phyloP scores from a whole-genome alignment of 2,113 vertebrate genomes.

The Datnioides undecimradiatus region DNA sequence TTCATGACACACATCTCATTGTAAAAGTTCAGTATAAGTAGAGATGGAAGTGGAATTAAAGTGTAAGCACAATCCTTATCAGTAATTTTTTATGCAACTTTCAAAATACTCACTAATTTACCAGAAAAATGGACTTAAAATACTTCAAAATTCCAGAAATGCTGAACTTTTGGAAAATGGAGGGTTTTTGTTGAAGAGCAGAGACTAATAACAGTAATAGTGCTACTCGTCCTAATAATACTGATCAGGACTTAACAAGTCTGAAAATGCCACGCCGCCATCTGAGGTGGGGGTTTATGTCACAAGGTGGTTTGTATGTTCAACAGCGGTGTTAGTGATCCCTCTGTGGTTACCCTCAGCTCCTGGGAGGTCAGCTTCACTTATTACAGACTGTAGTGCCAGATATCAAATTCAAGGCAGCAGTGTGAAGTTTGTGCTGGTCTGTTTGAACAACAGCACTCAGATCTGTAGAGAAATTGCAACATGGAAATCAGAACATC shows the following conservation, averaged over 20 bases:
- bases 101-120: not conserved
- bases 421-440: not conserved
- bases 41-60: not conserved
- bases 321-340: not conserved
- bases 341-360: not conserved
- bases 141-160: constrained; percentile 21
- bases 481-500: too few species aligned
- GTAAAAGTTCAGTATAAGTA: not conserved
- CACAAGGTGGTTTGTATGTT: not conserved
- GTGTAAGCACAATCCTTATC: too few species aligned
- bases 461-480: too few species aligned
- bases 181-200: constrained; percentile 7
- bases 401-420: not conserved
- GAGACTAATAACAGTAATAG: constrained; percentile 37
- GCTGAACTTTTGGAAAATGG: constrained; percentile 13
- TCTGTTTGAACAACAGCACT: not conserved
- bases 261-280: not conserved
- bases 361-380: not conserved
- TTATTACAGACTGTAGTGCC: too few species aligned
- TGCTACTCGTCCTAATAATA: constrained; percentile 12
- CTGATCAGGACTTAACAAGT: constrained; percentile 12
- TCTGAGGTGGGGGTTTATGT: not conserved
- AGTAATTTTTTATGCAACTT: constrained; percentile 20
- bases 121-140: not conserved
- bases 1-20: not conserved